phyloP scores from a whole-genome alignment of 2,888 invertebrate genomes.

The Pemphredon lugubris region DNA sequence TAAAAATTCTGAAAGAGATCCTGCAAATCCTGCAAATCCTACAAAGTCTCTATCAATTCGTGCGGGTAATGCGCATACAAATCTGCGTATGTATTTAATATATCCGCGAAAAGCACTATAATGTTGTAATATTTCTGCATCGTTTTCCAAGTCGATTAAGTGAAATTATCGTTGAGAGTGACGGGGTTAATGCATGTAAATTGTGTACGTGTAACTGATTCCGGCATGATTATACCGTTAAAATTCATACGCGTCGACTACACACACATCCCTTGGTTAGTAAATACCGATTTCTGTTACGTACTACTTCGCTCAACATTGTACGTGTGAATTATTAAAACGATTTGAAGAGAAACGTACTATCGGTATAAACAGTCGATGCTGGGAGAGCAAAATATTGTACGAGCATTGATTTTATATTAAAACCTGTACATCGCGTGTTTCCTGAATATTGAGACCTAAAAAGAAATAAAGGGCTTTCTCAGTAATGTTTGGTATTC shows the following conservation, averaged over 20 bases:
- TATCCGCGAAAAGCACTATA: neutral
- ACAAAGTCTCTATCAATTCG: no score
- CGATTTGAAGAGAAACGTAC: no score
- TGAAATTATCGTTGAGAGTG: slow-evolving; percentile 45
- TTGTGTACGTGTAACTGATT: neutral
- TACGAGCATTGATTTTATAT: no score
- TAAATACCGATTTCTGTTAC: neutral
- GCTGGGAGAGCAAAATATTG: neutral
- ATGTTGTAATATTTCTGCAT: slow-evolving; percentile 31
- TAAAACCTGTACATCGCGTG: no score
- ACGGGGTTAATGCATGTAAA: slow-evolving; percentile 25
- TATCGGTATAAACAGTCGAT: no score
- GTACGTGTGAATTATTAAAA: neutral
- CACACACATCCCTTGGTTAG: neutral
- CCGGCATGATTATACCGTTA: slow-evolving; percentile 17
- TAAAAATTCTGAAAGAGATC: no score
- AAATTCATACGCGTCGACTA: slow-evolving; percentile 23
- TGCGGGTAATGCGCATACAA: no score
- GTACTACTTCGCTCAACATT: neutral
- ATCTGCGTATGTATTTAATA: neutral
- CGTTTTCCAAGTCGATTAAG: slow-evolving; percentile 44
- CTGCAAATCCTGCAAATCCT: no score
- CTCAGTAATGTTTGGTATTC: no score
- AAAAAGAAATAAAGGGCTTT: no score
- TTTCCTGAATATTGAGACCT: no score